Base-by-base conservation (phyloP, 2,113 vertebrate genomes). In the Salvator merianae region DNA sequence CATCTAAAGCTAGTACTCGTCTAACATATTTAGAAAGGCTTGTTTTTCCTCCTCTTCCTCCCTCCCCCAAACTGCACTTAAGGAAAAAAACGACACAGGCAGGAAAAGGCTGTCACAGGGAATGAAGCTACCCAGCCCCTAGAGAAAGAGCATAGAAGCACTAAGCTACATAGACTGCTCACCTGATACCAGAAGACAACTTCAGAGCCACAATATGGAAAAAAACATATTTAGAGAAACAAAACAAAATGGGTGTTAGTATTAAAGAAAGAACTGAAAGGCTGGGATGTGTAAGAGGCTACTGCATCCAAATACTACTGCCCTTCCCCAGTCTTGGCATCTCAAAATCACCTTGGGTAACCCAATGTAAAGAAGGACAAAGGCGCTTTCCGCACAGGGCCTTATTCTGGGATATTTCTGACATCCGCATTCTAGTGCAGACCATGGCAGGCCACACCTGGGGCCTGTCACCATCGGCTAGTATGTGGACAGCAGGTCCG, bases 171-270 rank as follows among this genome's bases (percentile, higher is more conserved):
- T 55, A 78, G 16, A 32, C 62, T 34, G 88, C 82, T 89, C 90
- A 93, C 84, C 65, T 90, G 79, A 32, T 34, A 81, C 65, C 69
- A 80, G 79, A 75, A 89, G 65, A 74, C 69, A 90, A 84, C 88
- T 91, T 88, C 86, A 90, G 89, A 89, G 87, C 75, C 84, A 90
- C 47, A 32, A 24, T 81, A 88, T 69, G 81, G 40, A 13, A 32
- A 13, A 50, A 16, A 16, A 88, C 87, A 80, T 1, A 84, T 84
- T 86, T 14, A 38, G 69, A 90, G 68, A 38, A 14, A 26, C 77
- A 26, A 77, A 82, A 34, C 2, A 68, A 75, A 34, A 86, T 0
- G 59, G 65, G 86, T 10, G 87, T 88, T 53, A 83, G 79, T 83
- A 78, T 22, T 55, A 79, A 88, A 90, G 40, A 36, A 88, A 82